Evolutionary conservation across 2,888 invertebrate genomes (phyloP).

Genomic region (Acanthoscelides obtectus): DNA sequence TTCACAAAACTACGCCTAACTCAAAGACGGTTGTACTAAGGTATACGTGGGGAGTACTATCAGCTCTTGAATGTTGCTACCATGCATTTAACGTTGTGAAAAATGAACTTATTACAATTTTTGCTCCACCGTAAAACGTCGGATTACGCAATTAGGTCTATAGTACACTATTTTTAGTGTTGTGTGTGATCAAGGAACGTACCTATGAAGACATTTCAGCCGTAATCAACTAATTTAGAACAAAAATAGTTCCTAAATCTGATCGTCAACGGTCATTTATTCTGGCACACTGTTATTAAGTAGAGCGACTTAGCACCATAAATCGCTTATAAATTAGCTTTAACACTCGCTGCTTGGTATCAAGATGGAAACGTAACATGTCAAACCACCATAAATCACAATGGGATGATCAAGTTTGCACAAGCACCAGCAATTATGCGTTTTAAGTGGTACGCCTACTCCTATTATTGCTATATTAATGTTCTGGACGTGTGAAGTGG

Average conservation of each 20-base stretch:
- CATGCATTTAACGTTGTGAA: no score
- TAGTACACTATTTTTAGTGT: no score
- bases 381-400: conserved; percentile 22
- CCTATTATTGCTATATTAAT: neutral
- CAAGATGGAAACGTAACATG: neutral
- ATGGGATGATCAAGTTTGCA: conserved; percentile 19
- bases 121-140: no score
- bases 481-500: neutral
- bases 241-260: neutral
- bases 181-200: neutral
- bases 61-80: no score
- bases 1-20: no score
- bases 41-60: no score
- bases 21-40: no score
- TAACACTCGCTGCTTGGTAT: neutral
- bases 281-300: neutral
- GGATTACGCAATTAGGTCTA: no score
- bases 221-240: neutral
- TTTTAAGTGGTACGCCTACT: conserved; percentile 15
- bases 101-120: no score
- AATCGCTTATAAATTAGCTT: neutral
- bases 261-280: neutral
- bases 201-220: neutral
- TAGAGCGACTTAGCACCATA: neutral
- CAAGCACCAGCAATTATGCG: conserved; percentile 19